These are phyloP conservation scores for Spatula versicolor DNA, from an alignment of 2,797 vertebrate genomes.

Conservation along the genomic window DNA sequence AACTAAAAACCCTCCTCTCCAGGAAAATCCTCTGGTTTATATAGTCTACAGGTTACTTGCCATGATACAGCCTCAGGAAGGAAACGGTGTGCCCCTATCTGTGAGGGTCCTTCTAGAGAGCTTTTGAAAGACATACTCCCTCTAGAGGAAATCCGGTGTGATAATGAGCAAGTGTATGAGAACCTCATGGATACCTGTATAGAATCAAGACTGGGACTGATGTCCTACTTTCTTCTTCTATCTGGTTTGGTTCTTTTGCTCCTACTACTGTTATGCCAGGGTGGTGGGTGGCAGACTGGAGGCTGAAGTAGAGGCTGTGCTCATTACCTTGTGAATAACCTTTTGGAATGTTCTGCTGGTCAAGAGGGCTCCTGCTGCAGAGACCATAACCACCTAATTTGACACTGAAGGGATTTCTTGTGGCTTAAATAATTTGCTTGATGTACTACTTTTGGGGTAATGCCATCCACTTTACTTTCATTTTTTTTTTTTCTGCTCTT, in stretches of 20 bases:
- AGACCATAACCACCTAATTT: not conserved
- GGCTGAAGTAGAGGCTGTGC: not conserved
- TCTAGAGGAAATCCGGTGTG: not conserved
- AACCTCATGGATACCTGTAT: not conserved
- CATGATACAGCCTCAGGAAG: not conserved
- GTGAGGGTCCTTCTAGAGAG: not conserved
- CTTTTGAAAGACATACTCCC: not conserved
- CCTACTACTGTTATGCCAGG: not conserved
- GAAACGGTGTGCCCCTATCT: not conserved
- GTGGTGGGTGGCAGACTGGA: not conserved
- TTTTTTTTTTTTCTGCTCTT: not conserved
- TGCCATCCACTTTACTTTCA: not conserved
- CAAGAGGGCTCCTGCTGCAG: not conserved
- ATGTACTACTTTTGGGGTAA: not conserved
- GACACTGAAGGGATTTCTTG: not conserved
- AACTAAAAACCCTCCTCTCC: not conserved
- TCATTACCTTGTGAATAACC: not conserved
- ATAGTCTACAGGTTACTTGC: not conserved
- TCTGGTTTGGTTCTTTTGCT: not conserved
- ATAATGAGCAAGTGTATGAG: not conserved
- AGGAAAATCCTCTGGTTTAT: not conserved
- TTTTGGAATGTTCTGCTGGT: accelerated
- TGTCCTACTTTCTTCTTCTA: not conserved
- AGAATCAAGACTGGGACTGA: not conserved
- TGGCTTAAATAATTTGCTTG: not conserved